phyloP scores from a whole-genome alignment of 2,797 vertebrate species.

The Crenuchus spilurus region DNA sequence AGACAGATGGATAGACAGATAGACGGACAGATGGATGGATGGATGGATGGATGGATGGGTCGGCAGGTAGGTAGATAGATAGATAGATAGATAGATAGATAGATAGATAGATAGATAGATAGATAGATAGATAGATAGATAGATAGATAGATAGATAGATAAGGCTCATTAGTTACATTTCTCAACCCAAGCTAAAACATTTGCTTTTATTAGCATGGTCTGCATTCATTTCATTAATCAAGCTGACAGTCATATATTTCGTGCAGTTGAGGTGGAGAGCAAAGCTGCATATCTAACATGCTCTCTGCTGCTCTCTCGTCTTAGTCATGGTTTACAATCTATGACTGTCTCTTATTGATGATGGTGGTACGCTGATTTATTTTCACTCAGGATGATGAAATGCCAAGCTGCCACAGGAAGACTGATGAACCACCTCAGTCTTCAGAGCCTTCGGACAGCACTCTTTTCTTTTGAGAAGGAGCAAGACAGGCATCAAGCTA shows the following conservation, averaged over 20 bases:
- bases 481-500: background rate
- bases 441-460: background rate
- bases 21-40: background rate
- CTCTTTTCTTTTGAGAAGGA: background rate
- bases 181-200: slow-evolving; percentile 63
- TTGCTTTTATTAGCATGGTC: slow-evolving; percentile 8
- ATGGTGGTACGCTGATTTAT: slow-evolving; percentile 20
- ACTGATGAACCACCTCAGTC: slow-evolving; percentile 15
- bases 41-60: background rate
- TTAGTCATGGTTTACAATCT: slow-evolving; percentile 26
- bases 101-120: background rate
- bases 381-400: slow-evolving; percentile 31
- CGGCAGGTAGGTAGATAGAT: background rate
- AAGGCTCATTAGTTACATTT: slow-evolving; percentile 63
- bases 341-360: slow-evolving; percentile 17
- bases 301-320: slow-evolving; percentile 1
- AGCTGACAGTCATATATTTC: slow-evolving; percentile 49
- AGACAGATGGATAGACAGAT: background rate
- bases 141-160: slow-evolving; percentile 34
- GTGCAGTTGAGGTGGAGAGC: background rate
- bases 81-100: background rate
- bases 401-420: slow-evolving; percentile 7
- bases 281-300: slow-evolving; percentile 19
- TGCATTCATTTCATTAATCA: slow-evolving; percentile 58
- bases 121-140: background rate